A percentile compares a stretch with the other conserved stretches of the same genome.
Evolutionary conservation across 2,888 invertebrate genomes (phyloP).

Genomic region (Brachypterus glaber): DNA sequence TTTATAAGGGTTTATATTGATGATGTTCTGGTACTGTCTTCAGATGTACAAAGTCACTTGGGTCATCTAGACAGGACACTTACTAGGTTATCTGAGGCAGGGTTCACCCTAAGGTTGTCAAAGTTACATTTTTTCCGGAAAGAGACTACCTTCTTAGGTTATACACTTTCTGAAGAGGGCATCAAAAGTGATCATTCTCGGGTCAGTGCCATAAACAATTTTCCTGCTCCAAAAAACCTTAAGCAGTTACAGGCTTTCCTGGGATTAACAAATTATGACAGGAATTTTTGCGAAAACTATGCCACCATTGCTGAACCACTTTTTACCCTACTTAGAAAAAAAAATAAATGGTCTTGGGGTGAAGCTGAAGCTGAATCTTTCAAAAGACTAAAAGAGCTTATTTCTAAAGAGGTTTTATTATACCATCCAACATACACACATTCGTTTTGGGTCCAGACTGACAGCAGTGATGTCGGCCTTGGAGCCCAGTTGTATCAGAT

Average conservation of each 20-base stretch:
- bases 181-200: conserved; percentile 19
- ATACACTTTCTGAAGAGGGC: conserved; percentile 18
- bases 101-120: conserved; percentile 18
- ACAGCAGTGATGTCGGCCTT: no score
- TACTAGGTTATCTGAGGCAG: conserved; percentile 9
- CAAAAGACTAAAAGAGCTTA: no score
- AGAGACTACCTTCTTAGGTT: conserved; percentile 19
- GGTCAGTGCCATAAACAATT: conserved; percentile 16
- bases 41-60: conserved; percentile 16
- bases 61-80: conserved; percentile 17
- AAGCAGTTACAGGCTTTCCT: conserved; percentile 18
- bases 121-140: conserved; percentile 21
- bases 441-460: no score
- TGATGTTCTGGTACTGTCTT: conserved; percentile 18
- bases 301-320: no score
- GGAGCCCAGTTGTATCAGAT: no score
- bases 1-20: conserved; percentile 16
- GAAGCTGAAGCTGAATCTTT: no score
- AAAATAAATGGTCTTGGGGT: conserved; percentile 6
- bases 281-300: conserved; percentile 11
- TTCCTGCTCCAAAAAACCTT: conserved; percentile 15
- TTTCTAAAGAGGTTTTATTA: no score
- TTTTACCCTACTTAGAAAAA: conserved; percentile 6
- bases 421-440: no score
- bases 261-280: conserved; percentile 17